These are phyloP conservation scores for Drymodes brunneopygia DNA, from an alignment of 2,113 vertebrate species.

Conservation along the genomic window DNA sequence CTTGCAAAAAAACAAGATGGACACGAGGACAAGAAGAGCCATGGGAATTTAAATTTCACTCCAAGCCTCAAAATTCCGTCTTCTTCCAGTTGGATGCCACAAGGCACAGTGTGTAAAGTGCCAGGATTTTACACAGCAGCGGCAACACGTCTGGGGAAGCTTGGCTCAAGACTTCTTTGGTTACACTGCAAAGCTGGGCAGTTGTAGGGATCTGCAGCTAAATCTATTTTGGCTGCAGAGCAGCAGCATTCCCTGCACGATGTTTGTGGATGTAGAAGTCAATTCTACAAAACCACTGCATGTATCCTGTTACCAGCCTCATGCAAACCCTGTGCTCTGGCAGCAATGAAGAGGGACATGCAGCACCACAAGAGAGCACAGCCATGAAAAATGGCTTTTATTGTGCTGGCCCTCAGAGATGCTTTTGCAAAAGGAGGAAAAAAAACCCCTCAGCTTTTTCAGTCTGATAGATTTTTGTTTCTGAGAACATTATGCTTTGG, in stretches of 20 bases:
- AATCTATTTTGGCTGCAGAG: background rate
- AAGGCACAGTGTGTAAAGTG: background rate
- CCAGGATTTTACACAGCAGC: background rate
- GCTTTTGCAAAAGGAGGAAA: background rate
- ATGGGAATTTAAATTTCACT: conserved; percentile 23
- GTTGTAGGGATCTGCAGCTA: background rate
- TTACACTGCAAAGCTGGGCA: background rate
- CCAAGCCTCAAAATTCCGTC: conserved; percentile 28
- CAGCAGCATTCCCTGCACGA: background rate
- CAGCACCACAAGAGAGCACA: background rate
- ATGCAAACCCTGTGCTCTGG: background rate
- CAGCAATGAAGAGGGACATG: background rate
- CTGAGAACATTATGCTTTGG: background rate
- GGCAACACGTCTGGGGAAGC: background rate
- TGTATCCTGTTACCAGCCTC: background rate
- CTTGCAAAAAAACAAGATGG: background rate
- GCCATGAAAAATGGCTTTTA: background rate
- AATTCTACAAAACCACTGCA: background rate
- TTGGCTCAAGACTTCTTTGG: background rate
- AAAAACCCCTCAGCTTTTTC: background rate
- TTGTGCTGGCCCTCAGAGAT: background rate
- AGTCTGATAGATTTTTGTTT: background rate
- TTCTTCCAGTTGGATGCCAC: background rate
- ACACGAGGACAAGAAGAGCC: conserved; percentile 14
- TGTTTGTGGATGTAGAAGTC: background rate